These are phyloP conservation scores for Pipra filicauda DNA, from an alignment of 2,113 vertebrate genomes.

Conservation along the genomic window DNA sequence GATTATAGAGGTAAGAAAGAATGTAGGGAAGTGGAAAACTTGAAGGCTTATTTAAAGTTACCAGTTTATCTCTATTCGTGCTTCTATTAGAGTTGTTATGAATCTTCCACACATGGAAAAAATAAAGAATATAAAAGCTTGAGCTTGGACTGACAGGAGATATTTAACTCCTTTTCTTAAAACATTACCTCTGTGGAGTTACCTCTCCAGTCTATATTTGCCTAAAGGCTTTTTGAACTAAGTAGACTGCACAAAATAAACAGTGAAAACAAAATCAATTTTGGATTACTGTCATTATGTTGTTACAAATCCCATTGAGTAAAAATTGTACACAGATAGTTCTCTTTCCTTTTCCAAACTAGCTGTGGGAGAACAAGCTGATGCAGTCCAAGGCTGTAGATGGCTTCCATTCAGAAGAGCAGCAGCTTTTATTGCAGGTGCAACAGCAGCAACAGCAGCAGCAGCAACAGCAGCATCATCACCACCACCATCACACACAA, in stretches of 20 bases:
- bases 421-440: constrained; percentile 87
- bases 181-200: background rate
- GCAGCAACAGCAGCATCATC: constrained; percentile 80
- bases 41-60: background rate
- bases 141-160: background rate
- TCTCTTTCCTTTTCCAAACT: constrained; percentile 24
- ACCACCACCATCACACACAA: constrained; percentile 74
- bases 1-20: background rate
- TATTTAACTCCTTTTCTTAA: background rate
- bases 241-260: background rate
- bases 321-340: background rate
- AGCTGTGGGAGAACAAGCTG: constrained; percentile 98
- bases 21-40: background rate
- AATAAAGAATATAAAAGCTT: background rate
- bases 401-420: constrained; percentile 96
- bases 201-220: background rate
- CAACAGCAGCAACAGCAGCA: constrained; percentile 85
- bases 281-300: background rate
- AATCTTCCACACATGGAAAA: background rate
- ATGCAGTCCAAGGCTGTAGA: constrained; percentile 98
- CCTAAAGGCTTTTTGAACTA: background rate
- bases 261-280: background rate
- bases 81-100: background rate
- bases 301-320: background rate
- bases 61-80: background rate